Percentiles rank a stretch among this genome's conserved stretches.
Conservation (phyloP, 2,113 vertebrate species). For the Embiotoca jacksoni region DNA sequence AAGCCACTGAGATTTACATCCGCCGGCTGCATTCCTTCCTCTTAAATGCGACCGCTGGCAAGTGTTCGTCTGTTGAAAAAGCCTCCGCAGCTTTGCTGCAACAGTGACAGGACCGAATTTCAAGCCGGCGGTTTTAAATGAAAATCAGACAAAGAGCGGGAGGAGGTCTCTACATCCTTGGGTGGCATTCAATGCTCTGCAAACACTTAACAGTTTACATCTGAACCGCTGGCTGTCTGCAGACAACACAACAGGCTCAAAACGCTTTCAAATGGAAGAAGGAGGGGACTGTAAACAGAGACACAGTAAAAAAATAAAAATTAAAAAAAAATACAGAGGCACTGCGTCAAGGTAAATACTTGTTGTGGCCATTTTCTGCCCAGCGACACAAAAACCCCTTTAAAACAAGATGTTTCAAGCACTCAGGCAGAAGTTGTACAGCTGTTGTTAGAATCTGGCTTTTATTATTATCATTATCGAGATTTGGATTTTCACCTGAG, state of each 20-base stretch:
- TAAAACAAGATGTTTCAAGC: no score
- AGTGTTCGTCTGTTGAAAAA: neutral
- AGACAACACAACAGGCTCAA: conserved; percentile 1
- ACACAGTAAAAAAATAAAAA: neutral
- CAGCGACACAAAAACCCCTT: no score
- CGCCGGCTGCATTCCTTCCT: neutral
- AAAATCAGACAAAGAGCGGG: conserved; percentile 31
- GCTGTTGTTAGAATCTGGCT: no score
- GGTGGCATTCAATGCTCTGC: conserved; percentile 54
- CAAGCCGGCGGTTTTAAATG: conserved; percentile 32
- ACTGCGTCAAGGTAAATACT: neutral
- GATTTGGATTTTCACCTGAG: neutral
- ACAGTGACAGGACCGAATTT: neutral
- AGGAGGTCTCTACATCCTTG: conserved; percentile 27
- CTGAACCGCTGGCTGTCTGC: conserved; percentile 14
- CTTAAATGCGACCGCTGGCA: neutral
- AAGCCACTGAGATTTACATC: no score
- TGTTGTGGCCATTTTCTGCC: no score
- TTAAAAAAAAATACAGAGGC: neutral
- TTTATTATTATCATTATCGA: no score
- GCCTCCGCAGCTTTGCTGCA: neutral
- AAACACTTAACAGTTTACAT: conserved; percentile 32
- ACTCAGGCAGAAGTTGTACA: no score
- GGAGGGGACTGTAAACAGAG: neutral
- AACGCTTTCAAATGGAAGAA: conserved; percentile 24